Conservation (phyloP, 2,888 invertebrate genomes). For the Pollenia griseotomentosa region DNA sequence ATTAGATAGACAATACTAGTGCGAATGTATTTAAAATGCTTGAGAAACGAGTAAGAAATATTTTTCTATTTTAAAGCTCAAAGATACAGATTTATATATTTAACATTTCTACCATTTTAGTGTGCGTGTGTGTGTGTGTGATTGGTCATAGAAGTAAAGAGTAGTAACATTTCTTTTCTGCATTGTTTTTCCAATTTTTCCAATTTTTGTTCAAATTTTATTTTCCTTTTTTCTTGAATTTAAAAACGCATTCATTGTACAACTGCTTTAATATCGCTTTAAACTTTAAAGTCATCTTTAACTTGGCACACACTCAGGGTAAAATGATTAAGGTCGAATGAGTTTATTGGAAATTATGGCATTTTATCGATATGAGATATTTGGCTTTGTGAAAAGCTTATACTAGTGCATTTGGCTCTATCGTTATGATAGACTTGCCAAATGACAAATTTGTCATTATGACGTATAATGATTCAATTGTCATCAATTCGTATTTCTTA, state of each 20-base stretch:
- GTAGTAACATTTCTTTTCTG: conserved; percentile 51
- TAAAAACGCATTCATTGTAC: conserved; percentile 32
- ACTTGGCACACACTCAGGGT: not conserved
- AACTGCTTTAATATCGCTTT: conserved; percentile 10
- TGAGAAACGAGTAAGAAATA: conserved; percentile 54
- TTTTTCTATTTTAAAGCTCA: conserved; percentile 31
- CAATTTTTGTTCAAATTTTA: conserved; percentile 23
- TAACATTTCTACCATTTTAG: conserved; percentile 16
- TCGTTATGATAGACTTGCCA: too few relatives aligned
- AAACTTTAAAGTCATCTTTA: conserved; percentile 20
- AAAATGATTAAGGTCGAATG: not conserved
- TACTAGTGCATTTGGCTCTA: too few relatives aligned
- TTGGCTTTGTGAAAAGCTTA: not conserved
- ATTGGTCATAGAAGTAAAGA: conserved; percentile 33
- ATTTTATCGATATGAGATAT: not conserved
- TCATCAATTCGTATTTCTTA: too few relatives aligned
- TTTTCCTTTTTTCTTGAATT: conserved; percentile 26
- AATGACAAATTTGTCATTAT: too few relatives aligned
- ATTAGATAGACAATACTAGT: not conserved
- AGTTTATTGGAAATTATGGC: not conserved
- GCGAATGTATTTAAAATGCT: conserved; percentile 8
- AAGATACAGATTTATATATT: conserved; percentile 5
- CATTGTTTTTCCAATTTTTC: conserved; percentile 17
- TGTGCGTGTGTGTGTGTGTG: not conserved
- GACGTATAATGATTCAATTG: too few relatives aligned